Base-by-base conservation (phyloP, 2,888 invertebrate species). In the Phortica okadai region DNA sequence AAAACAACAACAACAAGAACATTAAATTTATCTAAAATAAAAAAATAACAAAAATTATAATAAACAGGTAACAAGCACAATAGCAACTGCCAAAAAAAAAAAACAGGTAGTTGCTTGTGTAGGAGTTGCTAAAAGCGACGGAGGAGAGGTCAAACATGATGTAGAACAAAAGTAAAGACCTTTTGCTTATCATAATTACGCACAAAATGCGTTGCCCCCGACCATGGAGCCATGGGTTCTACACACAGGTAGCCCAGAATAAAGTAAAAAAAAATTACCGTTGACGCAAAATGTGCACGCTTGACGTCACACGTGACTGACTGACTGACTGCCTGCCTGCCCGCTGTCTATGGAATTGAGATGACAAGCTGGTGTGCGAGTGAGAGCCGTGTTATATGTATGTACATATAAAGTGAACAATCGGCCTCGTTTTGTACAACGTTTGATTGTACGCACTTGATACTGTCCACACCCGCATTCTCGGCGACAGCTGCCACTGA, bases 131-230 rank as follows among this genome's bases (percentile, higher is more conserved):
- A 21, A 8, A 25, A 41, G 41, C 11, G 10, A 45, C 6, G n/a
- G 69, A 5, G 45, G 50, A 69, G 45, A 44, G 45, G 16, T 62
- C 62, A n/a, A 45, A 44, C 8, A 16, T 69, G 33, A 72, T 45
- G 16, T 72, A 72, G 56, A 72, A 72, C 70, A 72, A 72, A 87
- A 85, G 86, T 85, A 88, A 85, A 85, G 87, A 70, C 75, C 88
- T 87, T 88, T 86, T 87, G 84, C 88, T 86, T 86, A 86, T 86
- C 85, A 86, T 86, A 86, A 88, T 88, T 86, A 86, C 85, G 86
- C 88, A 86, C 87, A 85, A 87, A 88, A 87, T 83, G 84, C 70
- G 70, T 72, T 72, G 70, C 56, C 54, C 70, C 70, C 70, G 33
- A 54, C 25, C 70, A 11, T 11, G 14, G 54, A 6, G 44, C 44